Base-by-base conservation (phyloP, 2,113 vertebrate species). In the Barbus barbus region DNA sequence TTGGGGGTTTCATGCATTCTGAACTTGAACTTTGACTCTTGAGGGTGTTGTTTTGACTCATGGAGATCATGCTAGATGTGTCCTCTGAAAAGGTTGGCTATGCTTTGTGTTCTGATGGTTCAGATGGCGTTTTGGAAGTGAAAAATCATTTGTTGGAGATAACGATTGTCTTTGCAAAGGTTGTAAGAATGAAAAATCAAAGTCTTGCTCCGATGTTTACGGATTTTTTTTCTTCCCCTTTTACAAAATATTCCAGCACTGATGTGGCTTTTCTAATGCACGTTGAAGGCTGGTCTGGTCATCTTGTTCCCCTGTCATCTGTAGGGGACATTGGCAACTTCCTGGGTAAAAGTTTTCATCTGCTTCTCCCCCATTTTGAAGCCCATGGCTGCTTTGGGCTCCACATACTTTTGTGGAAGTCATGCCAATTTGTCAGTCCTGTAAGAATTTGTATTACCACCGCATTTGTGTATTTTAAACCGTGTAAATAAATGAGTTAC, bases 401-500 rank as follows among this genome's bases (percentile, higher is more conserved):
- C 53, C 20, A 84, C 82, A 74, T 38, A 48, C 38, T 76, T 89
- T 88, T 85, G 91, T 92, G 86, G 91, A 90, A 92, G 91, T 91
- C 89, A 92, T 91, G 90, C 90, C 92, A 92, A 91, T 86, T 51
- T 80, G 89, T 74, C 91, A 90, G 90, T 90, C 93, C 90, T 73
- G 83, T 92, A 88, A 91, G 89, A 89, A 91, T 95, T 96, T 95
- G 93, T 95, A 94, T 92, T 92, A 86, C 90, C 92, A 90, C 91
- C 94, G 93, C 94, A 94, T 94, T 94, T 94, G 93, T 95, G 93
- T 94, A 95, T 95, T 95, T 96, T 91, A 93, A 91, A 93, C 92
- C 90, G 86, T 97, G 97, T 97, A 97, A 97, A 97, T 97, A 98
- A 96, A 97, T 93, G 92, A 95, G 91, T 89, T 91, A 95, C 95